Evolutionary conservation across 2,888 invertebrate genomes (phyloP).

Genomic region (Xiphydria camelus): DNA sequence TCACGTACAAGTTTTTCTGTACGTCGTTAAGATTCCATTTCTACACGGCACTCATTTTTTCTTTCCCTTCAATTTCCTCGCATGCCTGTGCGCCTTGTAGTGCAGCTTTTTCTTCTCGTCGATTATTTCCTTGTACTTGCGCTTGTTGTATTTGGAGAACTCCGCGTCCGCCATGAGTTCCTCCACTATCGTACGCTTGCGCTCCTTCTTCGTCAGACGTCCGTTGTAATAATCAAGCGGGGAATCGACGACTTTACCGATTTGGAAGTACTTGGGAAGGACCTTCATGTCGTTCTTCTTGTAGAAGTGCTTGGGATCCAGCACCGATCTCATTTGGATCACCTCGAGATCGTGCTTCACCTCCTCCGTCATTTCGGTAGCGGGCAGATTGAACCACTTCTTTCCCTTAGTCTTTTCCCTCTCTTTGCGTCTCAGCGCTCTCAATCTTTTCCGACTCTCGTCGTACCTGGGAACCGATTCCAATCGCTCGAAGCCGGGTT

Average conservation of each 20-base stretch:
- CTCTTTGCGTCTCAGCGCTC: constrained; percentile 68
- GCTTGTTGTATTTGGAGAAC: constrained; percentile 79
- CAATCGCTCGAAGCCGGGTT: constrained; percentile 69
- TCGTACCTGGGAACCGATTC: constrained; percentile 65
- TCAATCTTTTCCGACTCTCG: constrained; percentile 63
- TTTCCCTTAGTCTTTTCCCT: constrained; percentile 80
- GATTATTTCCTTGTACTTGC: constrained; percentile 77
- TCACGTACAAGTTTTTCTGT: too few species aligned
- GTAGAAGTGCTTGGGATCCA: constrained; percentile 94
- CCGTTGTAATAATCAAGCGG: constrained; percentile 85
- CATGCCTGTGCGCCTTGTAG: constrained; percentile 68
- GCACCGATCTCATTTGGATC: constrained; percentile 87
- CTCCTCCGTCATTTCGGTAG: constrained; percentile 88
- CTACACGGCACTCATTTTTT: constrained; percentile 52
- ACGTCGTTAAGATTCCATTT: not conserved
- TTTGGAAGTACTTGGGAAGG: constrained; percentile 89
- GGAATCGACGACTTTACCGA: constrained; percentile 82
- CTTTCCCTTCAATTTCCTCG: constrained; percentile 74
- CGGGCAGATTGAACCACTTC: constrained; percentile 88
- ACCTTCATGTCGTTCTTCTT: constrained; percentile 87
- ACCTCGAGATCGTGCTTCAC: constrained; percentile 84
- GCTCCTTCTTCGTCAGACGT: constrained; percentile 80
- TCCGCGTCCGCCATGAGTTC: constrained; percentile 89
- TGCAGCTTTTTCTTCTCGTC: constrained; percentile 71
- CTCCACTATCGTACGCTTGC: constrained; percentile 89